Percentiles rank a stretch among this genome's conserved stretches.
phyloP scores from a whole-genome alignment of 2,888 invertebrate species.

The Pandemis cinnamomeana region DNA sequence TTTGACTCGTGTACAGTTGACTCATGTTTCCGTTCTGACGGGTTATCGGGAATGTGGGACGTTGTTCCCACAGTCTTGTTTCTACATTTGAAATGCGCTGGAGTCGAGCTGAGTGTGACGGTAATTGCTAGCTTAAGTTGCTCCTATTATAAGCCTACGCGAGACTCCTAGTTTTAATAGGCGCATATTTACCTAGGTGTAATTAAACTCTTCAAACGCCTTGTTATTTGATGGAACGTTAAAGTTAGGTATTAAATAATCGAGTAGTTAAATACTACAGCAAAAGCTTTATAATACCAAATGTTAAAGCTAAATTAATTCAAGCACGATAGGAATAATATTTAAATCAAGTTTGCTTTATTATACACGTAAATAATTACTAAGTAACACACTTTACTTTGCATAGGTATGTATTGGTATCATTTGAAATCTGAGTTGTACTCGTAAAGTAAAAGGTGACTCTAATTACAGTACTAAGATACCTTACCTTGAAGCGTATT shows the following conservation, averaged over 20 bases:
- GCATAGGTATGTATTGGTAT: neutral
- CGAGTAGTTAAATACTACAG: too few relatives aligned
- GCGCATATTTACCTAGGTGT: conserved; percentile 27
- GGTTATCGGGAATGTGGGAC: conserved; percentile 77
- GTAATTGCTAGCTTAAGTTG: conserved; percentile 38
- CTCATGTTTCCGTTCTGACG: conserved; percentile 73
- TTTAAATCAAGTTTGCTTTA: neutral
- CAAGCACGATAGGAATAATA: neutral
- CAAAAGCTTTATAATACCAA: neutral
- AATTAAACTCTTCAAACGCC: conserved; percentile 31
- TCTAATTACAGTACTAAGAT: conserved; percentile 30
- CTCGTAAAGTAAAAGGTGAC: conserved; percentile 24
- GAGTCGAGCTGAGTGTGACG: conserved; percentile 44
- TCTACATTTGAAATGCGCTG: conserved; percentile 58
- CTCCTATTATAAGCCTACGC: conserved; percentile 40
- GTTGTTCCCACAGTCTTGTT: conserved; percentile 62
- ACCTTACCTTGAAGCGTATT: conserved; percentile 65
- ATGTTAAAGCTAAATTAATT: neutral
- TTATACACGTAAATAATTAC: neutral
- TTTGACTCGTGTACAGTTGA: conserved; percentile 62
- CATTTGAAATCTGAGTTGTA: conserved; percentile 20
- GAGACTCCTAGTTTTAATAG: conserved; percentile 34
- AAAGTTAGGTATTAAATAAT: neutral
- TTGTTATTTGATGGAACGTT: conserved; percentile 1
- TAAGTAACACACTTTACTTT: neutral